These are phyloP conservation scores for Quadriops clusia DNA, from an alignment of 2,888 invertebrate species.

Conservation along the genomic window DNA sequence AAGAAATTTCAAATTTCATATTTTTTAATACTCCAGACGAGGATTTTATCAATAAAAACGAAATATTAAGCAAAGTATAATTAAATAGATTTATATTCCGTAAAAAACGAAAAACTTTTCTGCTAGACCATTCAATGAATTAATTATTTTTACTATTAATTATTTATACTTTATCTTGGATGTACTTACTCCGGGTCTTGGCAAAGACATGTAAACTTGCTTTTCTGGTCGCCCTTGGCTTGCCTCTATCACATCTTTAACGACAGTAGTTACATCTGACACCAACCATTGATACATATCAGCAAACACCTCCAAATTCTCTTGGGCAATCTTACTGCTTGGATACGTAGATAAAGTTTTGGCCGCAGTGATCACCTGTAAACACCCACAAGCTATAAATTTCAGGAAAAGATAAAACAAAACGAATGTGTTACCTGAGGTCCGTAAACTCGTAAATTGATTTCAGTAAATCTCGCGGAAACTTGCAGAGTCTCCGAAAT, in stretches of 20 bases:
- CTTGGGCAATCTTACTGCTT: constrained; percentile 88
- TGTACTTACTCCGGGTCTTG: constrained; percentile 79
- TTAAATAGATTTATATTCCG: too few relatives aligned
- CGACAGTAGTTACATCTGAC: constrained; percentile 80
- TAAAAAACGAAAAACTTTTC: too few relatives aligned
- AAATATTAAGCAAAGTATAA: too few relatives aligned
- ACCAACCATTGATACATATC: constrained; percentile 94
- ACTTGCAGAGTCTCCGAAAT: constrained; percentile 90
- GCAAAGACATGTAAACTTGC: constrained; percentile 85
- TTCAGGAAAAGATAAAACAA: constrained; percentile 1
- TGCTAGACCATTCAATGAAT: too few relatives aligned
- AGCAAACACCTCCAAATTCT: constrained; percentile 90
- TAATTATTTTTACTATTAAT: too few relatives aligned
- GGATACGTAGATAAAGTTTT: constrained; percentile 86
- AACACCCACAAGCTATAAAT: neutral
- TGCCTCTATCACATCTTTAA: constrained; percentile 77
- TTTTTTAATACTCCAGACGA: too few relatives aligned
- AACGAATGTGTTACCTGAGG: constrained; percentile 53
- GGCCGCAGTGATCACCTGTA: constrained; percentile 71
- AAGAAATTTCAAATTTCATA: too few relatives aligned
- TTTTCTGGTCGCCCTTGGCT: constrained; percentile 57
- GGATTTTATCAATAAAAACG: too few relatives aligned
- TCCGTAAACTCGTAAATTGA: constrained; percentile 87
- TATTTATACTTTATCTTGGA: too few relatives aligned
- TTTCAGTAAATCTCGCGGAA: constrained; percentile 91